Conservation (phyloP, 2,888 invertebrate genomes). For the Aspidapion aeneum region DNA sequence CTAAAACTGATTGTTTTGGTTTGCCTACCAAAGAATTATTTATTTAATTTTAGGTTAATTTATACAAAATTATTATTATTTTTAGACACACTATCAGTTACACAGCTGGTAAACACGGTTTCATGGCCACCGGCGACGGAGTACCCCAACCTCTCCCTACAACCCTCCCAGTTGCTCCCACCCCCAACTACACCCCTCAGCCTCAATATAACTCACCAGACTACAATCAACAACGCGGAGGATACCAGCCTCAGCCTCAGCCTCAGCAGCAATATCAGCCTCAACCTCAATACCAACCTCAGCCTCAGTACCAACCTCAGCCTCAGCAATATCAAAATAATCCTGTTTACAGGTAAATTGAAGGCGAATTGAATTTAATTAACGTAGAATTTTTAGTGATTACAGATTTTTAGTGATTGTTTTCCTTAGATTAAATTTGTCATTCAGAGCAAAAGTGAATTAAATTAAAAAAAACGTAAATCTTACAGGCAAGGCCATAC, state of each 20-base stretch:
- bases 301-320: conserved; percentile 49
- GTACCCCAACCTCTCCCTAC: conserved; percentile 49
- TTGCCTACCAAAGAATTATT: too few species aligned
- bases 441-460: too few species aligned
- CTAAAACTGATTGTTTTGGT: too few species aligned
- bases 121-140: conserved; percentile 75
- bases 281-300: conserved; percentile 51
- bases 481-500: too few species aligned
- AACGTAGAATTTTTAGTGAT: too few species aligned
- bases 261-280: conserved; percentile 47
- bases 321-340: conserved; percentile 44
- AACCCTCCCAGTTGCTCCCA: conserved; percentile 54
- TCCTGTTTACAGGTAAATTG: background rate
- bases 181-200: conserved; percentile 55
- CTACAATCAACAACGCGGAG: conserved; percentile 45
- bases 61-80: too few species aligned
- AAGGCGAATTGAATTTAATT: too few species aligned
- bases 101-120: conserved; percentile 82
- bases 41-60: too few species aligned
- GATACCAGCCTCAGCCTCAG: conserved; percentile 50
- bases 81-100: conserved; percentile 68
- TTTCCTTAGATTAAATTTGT: too few species aligned
- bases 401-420: too few species aligned
- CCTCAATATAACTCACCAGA: conserved; percentile 52
- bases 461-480: too few species aligned